A percentile compares a stretch with the other conserved stretches of the same genome.
phyloP scores from a whole-genome alignment of 2,797 vertebrate species.

The Hippocampus kuda region DNA sequence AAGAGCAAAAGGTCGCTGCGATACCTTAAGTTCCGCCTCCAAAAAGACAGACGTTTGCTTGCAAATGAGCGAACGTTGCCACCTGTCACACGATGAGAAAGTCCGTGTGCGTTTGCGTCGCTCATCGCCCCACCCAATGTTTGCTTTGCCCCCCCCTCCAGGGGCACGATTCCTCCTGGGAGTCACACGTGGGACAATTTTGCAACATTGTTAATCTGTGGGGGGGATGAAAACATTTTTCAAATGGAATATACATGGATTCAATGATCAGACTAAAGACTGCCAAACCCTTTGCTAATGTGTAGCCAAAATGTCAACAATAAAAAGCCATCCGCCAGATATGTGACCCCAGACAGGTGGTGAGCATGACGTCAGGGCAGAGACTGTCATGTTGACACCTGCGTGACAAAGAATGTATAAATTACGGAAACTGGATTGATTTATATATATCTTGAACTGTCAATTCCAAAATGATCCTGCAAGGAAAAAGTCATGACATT shows the following conservation, averaged over 20 bases:
- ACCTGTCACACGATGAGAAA: background rate
- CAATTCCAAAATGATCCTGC: too few species aligned
- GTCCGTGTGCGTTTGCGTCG: background rate
- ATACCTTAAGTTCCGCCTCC: background rate
- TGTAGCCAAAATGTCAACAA: background rate
- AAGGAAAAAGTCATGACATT: too few species aligned
- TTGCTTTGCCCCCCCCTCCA: background rate
- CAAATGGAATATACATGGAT: background rate
- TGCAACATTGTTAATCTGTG: too few species aligned
- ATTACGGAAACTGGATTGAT: too few species aligned
- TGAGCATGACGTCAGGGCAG: background rate
- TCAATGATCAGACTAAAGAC: background rate
- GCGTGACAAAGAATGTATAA: too few species aligned
- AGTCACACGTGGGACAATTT: background rate
- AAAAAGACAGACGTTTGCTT: background rate
- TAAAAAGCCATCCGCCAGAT: background rate
- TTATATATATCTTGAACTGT: too few species aligned
- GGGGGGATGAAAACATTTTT: background rate
- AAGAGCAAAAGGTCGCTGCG: background rate
- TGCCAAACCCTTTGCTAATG: background rate
- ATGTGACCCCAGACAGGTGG: background rate
- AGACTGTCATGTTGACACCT: too few species aligned
- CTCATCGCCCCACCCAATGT: constrained; percentile 44
- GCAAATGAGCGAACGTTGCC: background rate
- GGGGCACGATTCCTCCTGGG: background rate